These are phyloP conservation scores for Orchesella flavescens DNA, from an alignment of 2,888 invertebrate genomes.

Conservation along the genomic window DNA sequence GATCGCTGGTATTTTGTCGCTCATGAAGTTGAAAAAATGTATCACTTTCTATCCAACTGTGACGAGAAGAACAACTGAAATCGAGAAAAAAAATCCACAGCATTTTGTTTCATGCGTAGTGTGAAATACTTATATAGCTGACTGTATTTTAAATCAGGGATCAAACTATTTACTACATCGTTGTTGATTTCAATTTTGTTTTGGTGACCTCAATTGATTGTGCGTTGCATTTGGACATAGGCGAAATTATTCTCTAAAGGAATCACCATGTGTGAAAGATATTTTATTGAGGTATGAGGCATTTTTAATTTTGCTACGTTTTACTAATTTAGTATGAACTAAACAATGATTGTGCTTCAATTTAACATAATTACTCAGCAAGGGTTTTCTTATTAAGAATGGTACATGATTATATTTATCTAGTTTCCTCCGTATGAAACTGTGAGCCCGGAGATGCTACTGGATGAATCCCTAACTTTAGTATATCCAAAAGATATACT, in stretches of 20 bases:
- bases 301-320: neutral
- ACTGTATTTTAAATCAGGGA: too few species aligned
- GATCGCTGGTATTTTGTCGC: neutral
- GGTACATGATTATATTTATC: too few species aligned
- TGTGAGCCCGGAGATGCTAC: slow-evolving; percentile 32
- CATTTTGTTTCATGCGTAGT: neutral
- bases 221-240: too few species aligned
- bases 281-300: slow-evolving; percentile 56
- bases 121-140: neutral
- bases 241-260: too few species aligned
- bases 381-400: too few species aligned
- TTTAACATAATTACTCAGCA: too few species aligned
- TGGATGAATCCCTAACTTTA: slow-evolving; percentile 51
- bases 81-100: neutral
- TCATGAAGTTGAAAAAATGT: slow-evolving; percentile 31
- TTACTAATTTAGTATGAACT: too few species aligned
- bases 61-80: slow-evolving; percentile 16
- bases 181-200: too few species aligned
- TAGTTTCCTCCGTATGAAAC: slow-evolving; percentile 54
- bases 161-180: too few species aligned
- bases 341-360: too few species aligned
- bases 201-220: too few species aligned
- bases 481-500: slow-evolving; percentile 44
- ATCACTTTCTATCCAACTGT: slow-evolving; percentile 39
- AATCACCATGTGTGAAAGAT: slow-evolving; percentile 49